Evolutionary conservation across 1,140 invertebrate genomes (phyloP).

Genomic region (Pentalonia nigronervosa): DNA sequence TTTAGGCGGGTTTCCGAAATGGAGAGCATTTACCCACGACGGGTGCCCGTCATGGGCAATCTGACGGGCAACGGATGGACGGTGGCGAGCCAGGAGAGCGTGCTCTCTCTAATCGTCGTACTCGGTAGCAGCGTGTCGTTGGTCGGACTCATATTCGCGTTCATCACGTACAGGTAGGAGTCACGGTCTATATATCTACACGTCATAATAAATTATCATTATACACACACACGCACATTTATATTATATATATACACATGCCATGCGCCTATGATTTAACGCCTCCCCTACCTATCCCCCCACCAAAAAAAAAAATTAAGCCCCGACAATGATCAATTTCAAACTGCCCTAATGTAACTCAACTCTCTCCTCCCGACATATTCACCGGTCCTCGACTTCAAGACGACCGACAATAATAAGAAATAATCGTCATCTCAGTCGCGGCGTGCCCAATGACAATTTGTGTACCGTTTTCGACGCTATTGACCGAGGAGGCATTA

Average conservation of each 20-base stretch:
- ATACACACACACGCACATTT: not conserved
- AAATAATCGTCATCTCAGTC: not conserved
- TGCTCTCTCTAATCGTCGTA: constrained; percentile 72
- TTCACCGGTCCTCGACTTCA: not conserved
- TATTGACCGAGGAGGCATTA: too few species aligned
- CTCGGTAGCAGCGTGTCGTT: constrained; percentile 74
- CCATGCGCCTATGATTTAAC: not conserved
- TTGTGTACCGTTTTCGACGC: too few species aligned
- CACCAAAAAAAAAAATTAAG: too few species aligned
- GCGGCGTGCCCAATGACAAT: too few species aligned
- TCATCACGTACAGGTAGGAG: constrained; percentile 75
- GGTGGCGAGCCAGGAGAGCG: constrained; percentile 65
- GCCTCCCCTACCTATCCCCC: fast-evolving
- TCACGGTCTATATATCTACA: not conserved
- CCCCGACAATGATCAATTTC: too few species aligned
- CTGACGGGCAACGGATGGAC: constrained; percentile 44
- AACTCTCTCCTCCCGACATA: not conserved
- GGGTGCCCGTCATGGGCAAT: constrained; percentile 36
- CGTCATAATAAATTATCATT: not conserved
- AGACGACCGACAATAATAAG: not conserved
- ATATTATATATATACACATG: not conserved
- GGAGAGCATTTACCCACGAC: constrained; percentile 44
- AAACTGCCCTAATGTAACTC: not conserved
- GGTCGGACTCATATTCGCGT: constrained; percentile 74
- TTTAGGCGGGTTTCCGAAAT: not conserved